A percentile compares a stretch with the other conserved stretches of the same genome.
These are phyloP conservation scores for Scarus forsteni DNA, from an alignment of 2,797 vertebrate genomes.

Conservation along the genomic window DNA sequence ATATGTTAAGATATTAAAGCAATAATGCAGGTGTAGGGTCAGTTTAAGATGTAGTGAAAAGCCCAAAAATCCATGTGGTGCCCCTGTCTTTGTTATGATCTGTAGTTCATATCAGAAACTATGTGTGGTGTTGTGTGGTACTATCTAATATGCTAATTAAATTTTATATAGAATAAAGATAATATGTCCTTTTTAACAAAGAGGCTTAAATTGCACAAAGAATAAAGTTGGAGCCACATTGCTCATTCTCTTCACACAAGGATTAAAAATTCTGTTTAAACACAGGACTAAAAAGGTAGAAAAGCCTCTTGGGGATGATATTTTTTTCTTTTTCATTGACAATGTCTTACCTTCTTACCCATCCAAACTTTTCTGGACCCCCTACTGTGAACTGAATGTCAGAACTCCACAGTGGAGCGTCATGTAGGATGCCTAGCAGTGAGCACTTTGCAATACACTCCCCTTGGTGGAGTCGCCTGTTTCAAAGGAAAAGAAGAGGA, in stretches of 20 bases:
- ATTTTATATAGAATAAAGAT: too few species aligned
- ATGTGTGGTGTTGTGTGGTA: too few species aligned
- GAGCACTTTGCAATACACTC: conserved; percentile 63
- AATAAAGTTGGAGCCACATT: conserved; percentile 17
- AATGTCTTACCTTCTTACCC: conserved; percentile 41
- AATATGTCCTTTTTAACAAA: too few species aligned
- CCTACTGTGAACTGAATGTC: conserved; percentile 64
- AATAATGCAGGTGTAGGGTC: too few species aligned
- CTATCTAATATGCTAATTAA: too few species aligned
- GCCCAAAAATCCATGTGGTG: too few species aligned
- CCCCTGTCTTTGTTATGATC: too few species aligned
- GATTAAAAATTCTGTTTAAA: conserved; percentile 24
- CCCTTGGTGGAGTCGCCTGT: conserved; percentile 56
- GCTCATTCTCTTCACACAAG: conserved; percentile 23
- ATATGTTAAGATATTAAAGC: too few species aligned
- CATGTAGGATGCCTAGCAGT: conserved; percentile 56
- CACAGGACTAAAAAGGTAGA: conserved; percentile 33
- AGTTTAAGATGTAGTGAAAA: too few species aligned
- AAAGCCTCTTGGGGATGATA: conserved; percentile 33
- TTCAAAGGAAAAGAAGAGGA: conserved; percentile 52
- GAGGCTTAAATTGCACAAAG: not conserved
- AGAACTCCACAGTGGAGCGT: conserved; percentile 54
- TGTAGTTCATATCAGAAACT: too few species aligned
- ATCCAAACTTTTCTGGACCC: conserved; percentile 55
- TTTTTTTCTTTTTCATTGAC: conserved; percentile 42